phyloP scores from a whole-genome alignment of 2,888 invertebrate genomes.

The Hyalella azteca region DNA sequence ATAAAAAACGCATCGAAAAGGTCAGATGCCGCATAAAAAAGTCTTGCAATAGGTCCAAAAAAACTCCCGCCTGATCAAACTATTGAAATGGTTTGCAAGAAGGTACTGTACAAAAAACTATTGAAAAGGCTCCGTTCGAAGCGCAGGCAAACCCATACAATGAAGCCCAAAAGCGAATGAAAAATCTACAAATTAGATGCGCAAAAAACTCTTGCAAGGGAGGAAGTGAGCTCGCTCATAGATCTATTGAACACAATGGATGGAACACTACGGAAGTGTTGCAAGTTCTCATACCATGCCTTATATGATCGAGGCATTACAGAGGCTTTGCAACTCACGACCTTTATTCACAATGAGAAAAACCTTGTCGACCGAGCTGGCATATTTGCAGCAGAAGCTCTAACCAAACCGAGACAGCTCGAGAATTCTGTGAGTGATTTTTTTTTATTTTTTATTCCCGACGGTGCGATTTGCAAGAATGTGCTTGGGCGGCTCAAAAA shows the following conservation, averaged over 20 bases:
- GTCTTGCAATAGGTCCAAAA: slow-evolving; percentile 30
- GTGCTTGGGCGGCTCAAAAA: slow-evolving; percentile 22
- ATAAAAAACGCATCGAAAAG: slow-evolving; percentile 25
- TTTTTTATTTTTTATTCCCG: no score
- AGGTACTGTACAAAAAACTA: slow-evolving; percentile 21
- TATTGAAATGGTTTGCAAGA: slow-evolving; percentile 38
- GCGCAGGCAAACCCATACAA: slow-evolving; percentile 27
- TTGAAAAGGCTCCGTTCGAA: slow-evolving; percentile 34
- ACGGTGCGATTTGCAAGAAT: slow-evolving; percentile 15
- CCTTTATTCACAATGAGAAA: not conserved
- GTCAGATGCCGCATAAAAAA: slow-evolving; percentile 14
- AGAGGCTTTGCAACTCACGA: not conserved
- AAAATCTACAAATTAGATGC: slow-evolving; percentile 36
- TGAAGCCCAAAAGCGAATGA: slow-evolving; percentile 21
- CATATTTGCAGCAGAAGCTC: no score
- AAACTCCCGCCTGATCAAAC: slow-evolving; percentile 29
- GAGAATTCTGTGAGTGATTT: slow-evolving; percentile 22
- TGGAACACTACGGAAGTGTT: slow-evolving; percentile 29
- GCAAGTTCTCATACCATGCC: slow-evolving; percentile 22
- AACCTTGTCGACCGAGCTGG: no score
- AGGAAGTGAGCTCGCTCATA: slow-evolving; percentile 32
- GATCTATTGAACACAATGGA: slow-evolving; percentile 17
- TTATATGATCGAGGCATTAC: not conserved
- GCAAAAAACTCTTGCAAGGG: slow-evolving; percentile 27
- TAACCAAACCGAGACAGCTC: not conserved